A percentile compares a stretch with the other conserved stretches of the same genome.
Evolutionary conservation across 2,113 vertebrate genomes (phyloP).

Genomic region (Sminthopsis crassicaudata): DNA sequence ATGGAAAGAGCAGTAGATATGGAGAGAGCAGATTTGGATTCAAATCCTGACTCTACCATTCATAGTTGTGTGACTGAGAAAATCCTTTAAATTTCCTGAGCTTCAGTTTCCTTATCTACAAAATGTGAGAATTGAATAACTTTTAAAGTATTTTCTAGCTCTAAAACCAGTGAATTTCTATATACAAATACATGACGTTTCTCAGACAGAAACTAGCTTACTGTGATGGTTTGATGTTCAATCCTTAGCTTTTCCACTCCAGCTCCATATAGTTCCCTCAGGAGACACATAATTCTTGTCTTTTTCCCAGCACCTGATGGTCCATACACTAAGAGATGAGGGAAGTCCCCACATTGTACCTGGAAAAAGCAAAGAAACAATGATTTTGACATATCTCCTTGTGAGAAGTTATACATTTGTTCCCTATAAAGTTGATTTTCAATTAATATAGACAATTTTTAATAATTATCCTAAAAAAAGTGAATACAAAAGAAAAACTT

Average conservation of each 20-base stretch:
- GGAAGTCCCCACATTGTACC: conserved; percentile 98
- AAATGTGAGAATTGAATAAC: not conserved
- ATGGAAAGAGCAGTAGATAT: not conserved
- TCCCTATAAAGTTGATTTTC: conserved; percentile 16
- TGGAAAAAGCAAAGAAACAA: conserved; percentile 66
- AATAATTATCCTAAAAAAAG: not conserved
- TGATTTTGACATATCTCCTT: not conserved
- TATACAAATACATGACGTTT: not conserved
- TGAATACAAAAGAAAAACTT: not conserved
- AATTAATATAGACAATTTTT: conserved; percentile 21
- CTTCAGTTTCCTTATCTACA: not conserved
- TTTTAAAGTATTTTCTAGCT: not conserved
- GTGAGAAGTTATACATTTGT: not conserved
- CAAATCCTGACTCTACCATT: not conserved
- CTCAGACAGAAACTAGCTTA: conserved; percentile 79
- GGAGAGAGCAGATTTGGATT: not conserved
- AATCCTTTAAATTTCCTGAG: not conserved
- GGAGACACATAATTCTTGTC: conserved; percentile 97
- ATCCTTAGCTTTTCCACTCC: conserved; percentile 98
- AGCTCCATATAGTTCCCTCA: conserved; percentile 94
- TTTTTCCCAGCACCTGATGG: conserved; percentile 98
- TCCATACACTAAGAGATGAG: conserved; percentile 96
- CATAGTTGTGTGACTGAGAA: not conserved
- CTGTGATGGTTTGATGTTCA: conserved; percentile 96
- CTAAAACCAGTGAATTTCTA: not conserved